phyloP scores from a whole-genome alignment of 2,888 invertebrate species.

The Acronicta alni region DNA sequence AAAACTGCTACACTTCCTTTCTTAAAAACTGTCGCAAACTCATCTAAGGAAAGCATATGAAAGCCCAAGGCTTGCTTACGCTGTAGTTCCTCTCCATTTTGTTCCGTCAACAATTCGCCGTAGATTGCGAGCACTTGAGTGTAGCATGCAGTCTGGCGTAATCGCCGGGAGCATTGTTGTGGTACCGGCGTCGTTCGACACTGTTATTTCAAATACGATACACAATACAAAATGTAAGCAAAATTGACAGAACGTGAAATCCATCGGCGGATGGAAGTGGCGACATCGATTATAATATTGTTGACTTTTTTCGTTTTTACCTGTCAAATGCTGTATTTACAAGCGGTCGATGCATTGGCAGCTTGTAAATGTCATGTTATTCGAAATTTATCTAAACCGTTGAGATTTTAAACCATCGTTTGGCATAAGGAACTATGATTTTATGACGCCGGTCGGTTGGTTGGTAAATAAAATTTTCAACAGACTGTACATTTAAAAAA shows the following conservation, averaged over 20 bases:
- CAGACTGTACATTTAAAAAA: too few species aligned
- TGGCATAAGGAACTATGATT: too few species aligned
- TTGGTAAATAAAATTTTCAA: too few species aligned
- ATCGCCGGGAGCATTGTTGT: slow-evolving; percentile 54
- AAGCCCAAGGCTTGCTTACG: slow-evolving; percentile 48
- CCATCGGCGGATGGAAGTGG: too few species aligned
- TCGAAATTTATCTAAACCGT: too few species aligned
- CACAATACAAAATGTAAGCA: slow-evolving; percentile 40
- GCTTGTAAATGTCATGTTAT: too few species aligned
- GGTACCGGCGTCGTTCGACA: slow-evolving; percentile 28
- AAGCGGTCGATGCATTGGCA: too few species aligned
- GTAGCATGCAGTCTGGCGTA: slow-evolving; percentile 50
- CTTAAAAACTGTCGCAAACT: slow-evolving; percentile 24
- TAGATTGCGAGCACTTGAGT: slow-evolving; percentile 58
- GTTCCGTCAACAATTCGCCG: slow-evolving; percentile 54
- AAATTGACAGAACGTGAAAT: slow-evolving; percentile 15
- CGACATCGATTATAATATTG: too few species aligned
- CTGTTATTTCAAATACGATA: slow-evolving; percentile 42
- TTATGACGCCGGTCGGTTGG: too few species aligned
- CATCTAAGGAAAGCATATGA: slow-evolving; percentile 38
- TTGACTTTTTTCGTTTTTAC: too few species aligned
- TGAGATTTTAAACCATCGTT: too few species aligned
- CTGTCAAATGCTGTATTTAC: too few species aligned
- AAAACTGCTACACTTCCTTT: slow-evolving; percentile 20
- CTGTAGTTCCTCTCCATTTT: slow-evolving; percentile 43